Conservation (phyloP, 2,113 vertebrate genomes). For the Pygoscelis antarcticus region DNA sequence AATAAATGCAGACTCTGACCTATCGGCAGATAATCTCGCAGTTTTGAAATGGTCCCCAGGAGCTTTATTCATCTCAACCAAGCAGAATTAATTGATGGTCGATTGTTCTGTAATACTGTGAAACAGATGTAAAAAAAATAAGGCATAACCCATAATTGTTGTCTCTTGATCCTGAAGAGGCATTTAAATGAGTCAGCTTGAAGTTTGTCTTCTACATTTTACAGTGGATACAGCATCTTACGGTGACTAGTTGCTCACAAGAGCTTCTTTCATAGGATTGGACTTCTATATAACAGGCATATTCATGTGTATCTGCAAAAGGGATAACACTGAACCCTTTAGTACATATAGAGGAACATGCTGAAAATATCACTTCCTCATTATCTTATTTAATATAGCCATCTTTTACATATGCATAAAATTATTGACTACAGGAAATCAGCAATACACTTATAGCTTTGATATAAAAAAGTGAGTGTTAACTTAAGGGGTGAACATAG, state of each 20-base stretch:
- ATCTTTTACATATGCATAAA: background rate
- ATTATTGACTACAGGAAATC: background rate
- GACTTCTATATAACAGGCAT: background rate
- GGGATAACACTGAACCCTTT: background rate
- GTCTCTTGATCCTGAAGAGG: background rate
- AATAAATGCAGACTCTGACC: background rate
- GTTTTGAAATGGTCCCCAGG: background rate
- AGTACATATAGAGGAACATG: background rate
- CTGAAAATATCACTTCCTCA: background rate
- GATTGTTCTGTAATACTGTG: background rate
- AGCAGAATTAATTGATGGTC: background rate
- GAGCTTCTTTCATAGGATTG: background rate
- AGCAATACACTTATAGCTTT: background rate
- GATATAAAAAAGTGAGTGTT: background rate
- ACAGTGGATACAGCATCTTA: background rate
- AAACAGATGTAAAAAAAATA: background rate
- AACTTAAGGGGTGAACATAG: background rate
- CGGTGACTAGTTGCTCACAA: background rate
- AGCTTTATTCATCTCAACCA: background rate
- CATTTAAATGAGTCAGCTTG: background rate
- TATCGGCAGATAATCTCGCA: background rate
- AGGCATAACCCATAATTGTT: background rate
- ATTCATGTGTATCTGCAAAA: background rate
- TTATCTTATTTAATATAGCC: background rate
- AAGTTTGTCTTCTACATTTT: background rate